phyloP scores from a whole-genome alignment of 2,888 invertebrate species.

The Crematogaster levior region DNA sequence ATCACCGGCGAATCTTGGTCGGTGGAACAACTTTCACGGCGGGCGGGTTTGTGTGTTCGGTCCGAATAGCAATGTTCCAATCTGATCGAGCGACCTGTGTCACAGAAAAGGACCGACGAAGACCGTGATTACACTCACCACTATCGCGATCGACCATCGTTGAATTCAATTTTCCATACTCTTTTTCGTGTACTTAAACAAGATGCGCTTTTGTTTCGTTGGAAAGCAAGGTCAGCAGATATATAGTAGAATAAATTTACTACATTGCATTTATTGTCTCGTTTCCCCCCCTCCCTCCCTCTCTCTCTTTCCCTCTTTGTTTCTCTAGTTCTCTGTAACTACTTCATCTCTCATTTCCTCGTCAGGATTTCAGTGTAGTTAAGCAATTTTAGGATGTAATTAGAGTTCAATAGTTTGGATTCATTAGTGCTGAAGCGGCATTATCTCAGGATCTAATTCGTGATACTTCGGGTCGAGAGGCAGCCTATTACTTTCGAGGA shows the following conservation, averaged over 20 bases:
- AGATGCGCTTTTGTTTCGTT: constrained; percentile 29
- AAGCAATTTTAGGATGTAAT: constrained; percentile 74
- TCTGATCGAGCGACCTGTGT: constrained; percentile 80
- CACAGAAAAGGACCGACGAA: constrained; percentile 75
- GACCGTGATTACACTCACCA: constrained; percentile 78
- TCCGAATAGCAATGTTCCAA: constrained; percentile 67
- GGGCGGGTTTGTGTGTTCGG: constrained; percentile 20
- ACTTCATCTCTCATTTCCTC: constrained; percentile 46
- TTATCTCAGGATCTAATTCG: constrained; percentile 82
- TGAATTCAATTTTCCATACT: constrained; percentile 59
- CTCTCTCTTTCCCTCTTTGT: not conserved
- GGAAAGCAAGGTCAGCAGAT: not conserved
- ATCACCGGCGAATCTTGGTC: constrained; percentile 63
- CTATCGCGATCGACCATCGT: constrained; percentile 69
- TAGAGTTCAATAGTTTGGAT: constrained; percentile 83
- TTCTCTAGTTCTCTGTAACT: constrained; percentile 54
- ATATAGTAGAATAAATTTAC: not conserved
- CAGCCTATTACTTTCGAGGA: constrained; percentile 78
- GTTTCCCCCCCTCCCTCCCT: constrained; percentile 49
- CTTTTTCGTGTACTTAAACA: constrained; percentile 53
- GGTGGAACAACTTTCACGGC: constrained; percentile 63
- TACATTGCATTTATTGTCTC: constrained; percentile 61
- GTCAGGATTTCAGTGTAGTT: constrained; percentile 67
- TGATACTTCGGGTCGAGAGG: constrained; percentile 72
- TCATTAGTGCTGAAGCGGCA: constrained; percentile 81